Base-by-base conservation (phyloP, 1,140 invertebrate genomes). In the Caenorhabditis briggsae region DNA sequence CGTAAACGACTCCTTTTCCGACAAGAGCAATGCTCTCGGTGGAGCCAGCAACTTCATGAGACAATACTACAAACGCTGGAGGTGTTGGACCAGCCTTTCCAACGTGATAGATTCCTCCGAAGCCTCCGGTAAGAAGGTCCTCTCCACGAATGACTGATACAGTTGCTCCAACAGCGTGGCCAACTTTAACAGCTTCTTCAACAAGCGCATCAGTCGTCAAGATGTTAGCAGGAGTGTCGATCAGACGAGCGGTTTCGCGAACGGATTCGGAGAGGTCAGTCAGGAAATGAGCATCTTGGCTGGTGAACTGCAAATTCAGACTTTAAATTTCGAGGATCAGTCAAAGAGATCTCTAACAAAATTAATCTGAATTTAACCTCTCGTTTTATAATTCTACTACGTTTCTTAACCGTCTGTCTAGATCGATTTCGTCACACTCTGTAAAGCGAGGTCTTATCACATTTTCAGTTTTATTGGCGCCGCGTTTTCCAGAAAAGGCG, bases 1-100 rank as follows among this genome's bases (percentile, higher is more conserved):
- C 96, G 92, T 96, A 97, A 9, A 97, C 96, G 92, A 97, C 97
- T 74, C 94, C 96, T 93, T 97, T 97, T 46, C 96, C 96, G 65
- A 97, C 96, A 95, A 96, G 96, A 5, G 96, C 96, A 86, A 96
- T 94, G 5, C 94, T 95, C 89, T 95, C 83, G 16, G 64, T 65
- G 11, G 82, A 61, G 53, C 48, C 86, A 43, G 53, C 16, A 11
- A 78, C 70, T 50, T 88, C 92, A 92, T 96, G 94, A 82, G 95
- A 96, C 18, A 97, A 93, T 9, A 95, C 94, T 9, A 95, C 96
- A 5, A 97, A 93, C 1, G 96, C 96, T 18, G 96, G 96, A 0
- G 95, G 95, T 55, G 94, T 94, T 11, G 92, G 92, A 0, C 96
- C 95, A 6, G 95, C 95, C 93, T 95, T 96, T 55, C 96, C 96